Evolutionary conservation across 2,797 vertebrate genomes (phyloP).

Genomic region (Sebastes wilsoni): DNA sequence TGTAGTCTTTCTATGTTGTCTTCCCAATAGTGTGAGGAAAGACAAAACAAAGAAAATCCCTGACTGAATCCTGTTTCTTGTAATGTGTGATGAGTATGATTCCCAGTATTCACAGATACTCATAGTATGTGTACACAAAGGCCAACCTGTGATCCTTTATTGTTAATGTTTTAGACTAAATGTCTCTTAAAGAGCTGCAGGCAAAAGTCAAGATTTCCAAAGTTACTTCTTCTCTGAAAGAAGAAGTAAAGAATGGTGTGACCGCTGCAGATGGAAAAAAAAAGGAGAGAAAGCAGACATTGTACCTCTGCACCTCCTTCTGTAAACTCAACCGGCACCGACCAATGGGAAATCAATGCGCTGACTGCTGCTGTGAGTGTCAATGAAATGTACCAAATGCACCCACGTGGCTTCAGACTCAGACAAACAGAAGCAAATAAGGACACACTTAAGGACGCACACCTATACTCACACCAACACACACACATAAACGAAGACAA

Average conservation of each 20-base stretch:
- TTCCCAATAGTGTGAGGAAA: background rate
- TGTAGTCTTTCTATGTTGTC: no score
- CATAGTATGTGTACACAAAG: no score
- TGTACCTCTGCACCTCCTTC: conserved; percentile 59
- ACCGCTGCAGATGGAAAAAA: background rate
- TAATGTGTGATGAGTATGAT: background rate
- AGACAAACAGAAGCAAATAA: conserved; percentile 52
- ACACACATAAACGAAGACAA: conserved; percentile 19
- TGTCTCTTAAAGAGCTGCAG: background rate
- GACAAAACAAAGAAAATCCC: background rate
- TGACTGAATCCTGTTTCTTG: background rate
- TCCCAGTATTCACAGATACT: background rate
- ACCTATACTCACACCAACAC: background rate
- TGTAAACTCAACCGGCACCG: conserved; percentile 69
- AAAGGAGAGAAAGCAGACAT: conserved; percentile 14
- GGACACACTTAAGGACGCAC: conserved; percentile 8
- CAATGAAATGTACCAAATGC: conserved; percentile 64
- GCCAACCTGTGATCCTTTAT: background rate
- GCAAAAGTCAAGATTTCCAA: conserved; percentile 4
- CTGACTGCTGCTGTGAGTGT: conserved; percentile 68
- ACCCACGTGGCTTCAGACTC: conserved; percentile 53
- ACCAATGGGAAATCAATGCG: conserved; percentile 80
- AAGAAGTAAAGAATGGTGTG: conserved; percentile 13
- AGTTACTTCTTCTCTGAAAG: conserved; percentile 18
- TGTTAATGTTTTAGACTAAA: background rate